phyloP scores from a whole-genome alignment of 2,113 vertebrate species.

The Gasterosteus nipponicus region DNA sequence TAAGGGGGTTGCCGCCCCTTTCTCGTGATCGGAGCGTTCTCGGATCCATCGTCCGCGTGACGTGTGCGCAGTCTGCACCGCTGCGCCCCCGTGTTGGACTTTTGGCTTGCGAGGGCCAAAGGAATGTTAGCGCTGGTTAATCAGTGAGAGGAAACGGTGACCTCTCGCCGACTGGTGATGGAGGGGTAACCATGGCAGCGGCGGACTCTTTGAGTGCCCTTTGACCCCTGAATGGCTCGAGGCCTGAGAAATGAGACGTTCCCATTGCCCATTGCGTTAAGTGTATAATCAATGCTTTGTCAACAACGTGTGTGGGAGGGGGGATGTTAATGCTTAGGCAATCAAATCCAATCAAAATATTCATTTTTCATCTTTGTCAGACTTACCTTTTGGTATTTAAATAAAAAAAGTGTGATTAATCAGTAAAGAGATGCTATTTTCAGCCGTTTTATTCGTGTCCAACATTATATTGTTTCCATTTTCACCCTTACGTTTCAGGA shows the following conservation, averaged over 20 bases:
- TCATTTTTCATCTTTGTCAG: neutral
- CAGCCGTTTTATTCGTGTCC: neutral
- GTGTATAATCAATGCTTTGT: slow-evolving; percentile 36
- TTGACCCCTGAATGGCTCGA: slow-evolving; percentile 55
- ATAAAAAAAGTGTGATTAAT: neutral
- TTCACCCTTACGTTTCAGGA: slow-evolving; percentile 79
- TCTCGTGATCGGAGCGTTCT: slow-evolving; percentile 40
- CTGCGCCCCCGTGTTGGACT: slow-evolving; percentile 12
- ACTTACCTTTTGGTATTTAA: neutral
- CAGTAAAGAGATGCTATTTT: neutral
- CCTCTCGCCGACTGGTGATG: slow-evolving; percentile 38
- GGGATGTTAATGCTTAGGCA: slow-evolving; percentile 1
- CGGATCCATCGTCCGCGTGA: slow-evolving; percentile 6
- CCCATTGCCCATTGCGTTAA: slow-evolving; percentile 48
- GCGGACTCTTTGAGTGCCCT: slow-evolving; percentile 34
- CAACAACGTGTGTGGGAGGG: neutral
- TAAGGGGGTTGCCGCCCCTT: slow-evolving; percentile 28
- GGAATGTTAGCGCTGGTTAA: slow-evolving; percentile 47
- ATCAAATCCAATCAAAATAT: neutral
- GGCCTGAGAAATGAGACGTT: slow-evolving; percentile 59
- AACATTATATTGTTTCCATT: neutral
- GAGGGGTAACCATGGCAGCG: slow-evolving; percentile 55
- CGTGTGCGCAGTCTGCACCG: neutral
- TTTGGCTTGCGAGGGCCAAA: slow-evolving; percentile 38
- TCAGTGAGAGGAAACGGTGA: slow-evolving; percentile 42